phyloP scores from a whole-genome alignment of 2,888 invertebrate species.

The Cheilosia variabilis region DNA sequence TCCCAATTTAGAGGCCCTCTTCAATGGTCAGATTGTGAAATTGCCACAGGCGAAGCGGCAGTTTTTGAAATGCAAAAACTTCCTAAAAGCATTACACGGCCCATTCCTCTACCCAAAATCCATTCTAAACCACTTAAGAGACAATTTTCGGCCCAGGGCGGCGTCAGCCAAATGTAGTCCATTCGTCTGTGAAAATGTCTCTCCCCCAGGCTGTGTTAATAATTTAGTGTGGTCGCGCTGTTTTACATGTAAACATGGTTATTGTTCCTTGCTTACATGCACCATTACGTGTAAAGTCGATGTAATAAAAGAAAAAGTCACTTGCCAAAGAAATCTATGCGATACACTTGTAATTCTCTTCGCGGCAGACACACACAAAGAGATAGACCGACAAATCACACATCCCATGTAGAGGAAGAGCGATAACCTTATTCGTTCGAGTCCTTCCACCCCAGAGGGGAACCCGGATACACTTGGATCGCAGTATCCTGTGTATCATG shows the following conservation, averaged over 20 bases:
- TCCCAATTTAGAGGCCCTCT: not conserved
- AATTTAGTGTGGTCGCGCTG: conserved; percentile 45
- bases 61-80: conserved; percentile 20
- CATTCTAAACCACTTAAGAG: conserved; percentile 33
- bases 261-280: conserved; percentile 33
- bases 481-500: not conserved
- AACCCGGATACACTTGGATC: conserved; percentile 25
- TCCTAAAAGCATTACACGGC: conserved; percentile 6
- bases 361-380: not conserved
- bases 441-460: conserved; percentile 35
- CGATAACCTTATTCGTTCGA: conserved; percentile 11
- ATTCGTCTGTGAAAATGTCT: conserved; percentile 3
- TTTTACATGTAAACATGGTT: conserved; percentile 26
- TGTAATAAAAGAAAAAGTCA: not conserved
- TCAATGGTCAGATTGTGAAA: not conserved
- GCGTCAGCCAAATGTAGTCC: conserved; percentile 46
- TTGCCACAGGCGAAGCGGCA: not conserved
- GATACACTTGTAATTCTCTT: not conserved
- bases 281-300: conserved; percentile 38
- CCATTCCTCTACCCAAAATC: not conserved
- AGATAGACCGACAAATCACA: conserved; percentile 18
- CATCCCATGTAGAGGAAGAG: conserved; percentile 21
- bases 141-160: conserved; percentile 11
- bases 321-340: conserved; percentile 9
- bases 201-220: conserved; percentile 37